Evolutionary conservation across 2,113 vertebrate genomes (phyloP).

Genomic region (Tautogolabrus adspersus): DNA sequence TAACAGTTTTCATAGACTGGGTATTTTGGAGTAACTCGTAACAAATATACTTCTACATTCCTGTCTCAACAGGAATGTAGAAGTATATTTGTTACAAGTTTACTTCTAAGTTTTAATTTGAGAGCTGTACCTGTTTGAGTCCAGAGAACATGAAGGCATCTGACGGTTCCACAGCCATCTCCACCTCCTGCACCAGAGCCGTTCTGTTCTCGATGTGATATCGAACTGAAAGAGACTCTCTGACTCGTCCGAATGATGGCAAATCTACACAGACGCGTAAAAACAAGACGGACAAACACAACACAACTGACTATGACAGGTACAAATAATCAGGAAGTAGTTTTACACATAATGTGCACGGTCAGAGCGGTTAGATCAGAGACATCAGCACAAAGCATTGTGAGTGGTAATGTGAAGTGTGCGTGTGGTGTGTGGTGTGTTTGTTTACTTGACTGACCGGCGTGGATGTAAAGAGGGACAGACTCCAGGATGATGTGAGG

Average conservation of each 20-base stretch:
- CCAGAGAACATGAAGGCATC: constrained; percentile 99
- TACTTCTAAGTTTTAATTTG: background rate
- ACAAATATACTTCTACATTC: too few relatives aligned
- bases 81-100: too few relatives aligned
- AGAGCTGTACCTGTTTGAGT: constrained; percentile 91
- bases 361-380: background rate
- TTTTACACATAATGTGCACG: background rate
- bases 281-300: background rate
- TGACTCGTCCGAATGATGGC: constrained; percentile 93
- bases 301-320: background rate
- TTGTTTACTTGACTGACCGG: constrained; percentile 83
- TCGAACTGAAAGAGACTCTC: constrained; percentile 93
- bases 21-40: too few relatives aligned
- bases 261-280: constrained; percentile 84
- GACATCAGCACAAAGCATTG: background rate
- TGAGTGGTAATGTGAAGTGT: too few relatives aligned
- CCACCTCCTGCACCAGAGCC: constrained; percentile 92
- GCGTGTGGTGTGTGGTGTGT: background rate
- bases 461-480: constrained; percentile 93
- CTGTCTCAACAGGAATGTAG: too few relatives aligned
- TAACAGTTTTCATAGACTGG: too few relatives aligned
- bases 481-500: constrained; percentile 92
- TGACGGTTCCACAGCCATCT: constrained; percentile 94
- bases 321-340: too few relatives aligned
- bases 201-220: constrained; percentile 96